phyloP scores from a whole-genome alignment of 2,797 vertebrate genomes.

The Coregonus sp. region DNA sequence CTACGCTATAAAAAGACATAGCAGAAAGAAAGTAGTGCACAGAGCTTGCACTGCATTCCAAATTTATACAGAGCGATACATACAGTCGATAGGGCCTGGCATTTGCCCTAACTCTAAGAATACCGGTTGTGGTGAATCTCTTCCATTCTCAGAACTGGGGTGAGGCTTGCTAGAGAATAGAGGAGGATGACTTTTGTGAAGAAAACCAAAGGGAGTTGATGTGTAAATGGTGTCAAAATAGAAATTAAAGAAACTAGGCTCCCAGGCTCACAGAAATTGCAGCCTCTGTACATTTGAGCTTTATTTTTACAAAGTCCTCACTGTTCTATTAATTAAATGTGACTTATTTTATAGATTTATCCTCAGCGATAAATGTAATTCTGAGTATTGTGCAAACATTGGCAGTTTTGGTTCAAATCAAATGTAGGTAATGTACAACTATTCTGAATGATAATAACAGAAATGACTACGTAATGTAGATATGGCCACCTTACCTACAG shows the following conservation, averaged over 20 bases:
- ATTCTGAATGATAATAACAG: no score
- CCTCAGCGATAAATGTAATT: no score
- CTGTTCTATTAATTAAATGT: no score
- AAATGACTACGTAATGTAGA: no score
- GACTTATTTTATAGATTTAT: no score
- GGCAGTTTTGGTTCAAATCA: no score
- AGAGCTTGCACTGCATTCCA: background rate
- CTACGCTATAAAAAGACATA: background rate
- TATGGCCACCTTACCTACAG: no score
- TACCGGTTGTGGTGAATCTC: conserved; percentile 1
- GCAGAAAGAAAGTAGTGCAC: background rate
- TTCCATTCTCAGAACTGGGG: background rate
- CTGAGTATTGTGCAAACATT: no score
- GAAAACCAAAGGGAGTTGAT: background rate
- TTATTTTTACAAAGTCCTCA: background rate
- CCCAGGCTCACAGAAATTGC: background rate
- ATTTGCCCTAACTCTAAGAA: background rate
- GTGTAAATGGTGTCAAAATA: background rate
- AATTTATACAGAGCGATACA: background rate
- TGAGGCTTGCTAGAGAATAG: background rate
- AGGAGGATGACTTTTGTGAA: background rate
- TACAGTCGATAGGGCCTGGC: background rate
- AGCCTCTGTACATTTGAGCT: background rate
- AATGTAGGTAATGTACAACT: no score
- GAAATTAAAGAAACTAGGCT: background rate